Percentiles rank a stretch among this genome's conserved stretches.
Conservation (phyloP, 2,888 invertebrate genomes). For the Habroteleia sp. region DNA sequence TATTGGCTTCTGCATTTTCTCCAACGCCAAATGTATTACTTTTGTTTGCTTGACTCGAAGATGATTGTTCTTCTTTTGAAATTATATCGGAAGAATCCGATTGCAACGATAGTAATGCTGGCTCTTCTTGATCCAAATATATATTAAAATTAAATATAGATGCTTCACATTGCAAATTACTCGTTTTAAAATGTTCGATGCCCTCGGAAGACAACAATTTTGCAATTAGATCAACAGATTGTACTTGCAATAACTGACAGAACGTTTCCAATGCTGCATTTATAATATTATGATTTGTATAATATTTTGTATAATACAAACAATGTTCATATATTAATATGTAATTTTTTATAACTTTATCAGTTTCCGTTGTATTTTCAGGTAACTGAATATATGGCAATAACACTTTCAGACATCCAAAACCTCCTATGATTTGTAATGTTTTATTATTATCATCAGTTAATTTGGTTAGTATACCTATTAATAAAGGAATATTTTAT, state of each 20-base stretch:
- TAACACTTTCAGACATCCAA: slow-evolving; percentile 85
- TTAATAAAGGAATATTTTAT: no score
- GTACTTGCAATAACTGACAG: slow-evolving; percentile 82
- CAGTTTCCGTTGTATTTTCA: slow-evolving; percentile 65
- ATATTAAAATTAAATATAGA: slow-evolving; percentile 23
- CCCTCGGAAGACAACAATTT: slow-evolving; percentile 81
- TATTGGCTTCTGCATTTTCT: no score
- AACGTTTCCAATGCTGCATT: slow-evolving; percentile 91
- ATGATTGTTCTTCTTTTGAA: slow-evolving; percentile 22
- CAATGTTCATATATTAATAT: slow-evolving; percentile 89
- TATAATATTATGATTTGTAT: slow-evolving; percentile 92
- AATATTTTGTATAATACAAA: slow-evolving; percentile 85
- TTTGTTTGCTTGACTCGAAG: slow-evolving; percentile 14
- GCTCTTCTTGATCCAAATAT: slow-evolving; percentile 16
- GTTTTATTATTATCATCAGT: slow-evolving; percentile 65
- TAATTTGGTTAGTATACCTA: slow-evolving; percentile 67
- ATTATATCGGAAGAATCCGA: slow-evolving; percentile 38
- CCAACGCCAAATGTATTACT: no score
- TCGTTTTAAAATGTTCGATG: slow-evolving; percentile 76
- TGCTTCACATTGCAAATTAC: not conserved
- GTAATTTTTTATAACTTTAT: slow-evolving; percentile 71
- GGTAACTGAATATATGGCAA: slow-evolving; percentile 82
- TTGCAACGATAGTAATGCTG: slow-evolving; percentile 20
- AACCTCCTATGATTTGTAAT: slow-evolving; percentile 84
- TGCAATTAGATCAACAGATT: slow-evolving; percentile 80